These are phyloP conservation scores for Copidosoma floridanum DNA, from an alignment of 1,140 invertebrate genomes.

Conservation along the genomic window DNA sequence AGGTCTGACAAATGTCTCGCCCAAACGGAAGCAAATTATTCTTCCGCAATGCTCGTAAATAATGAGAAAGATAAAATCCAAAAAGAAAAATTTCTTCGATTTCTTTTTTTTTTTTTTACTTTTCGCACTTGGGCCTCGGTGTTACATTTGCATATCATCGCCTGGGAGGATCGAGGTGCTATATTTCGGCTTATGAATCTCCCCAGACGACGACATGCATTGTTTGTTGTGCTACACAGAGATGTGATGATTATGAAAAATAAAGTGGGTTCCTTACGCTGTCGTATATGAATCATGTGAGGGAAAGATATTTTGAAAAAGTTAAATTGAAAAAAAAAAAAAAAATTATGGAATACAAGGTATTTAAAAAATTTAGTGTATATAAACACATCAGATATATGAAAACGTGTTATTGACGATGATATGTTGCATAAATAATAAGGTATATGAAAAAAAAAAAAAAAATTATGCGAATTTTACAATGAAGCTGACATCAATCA, in stretches of 20 bases:
- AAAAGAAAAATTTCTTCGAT: no score
- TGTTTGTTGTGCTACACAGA: no score
- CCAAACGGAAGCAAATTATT: neutral
- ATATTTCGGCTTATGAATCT: no score
- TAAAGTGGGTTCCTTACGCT: constrained; percentile 12
- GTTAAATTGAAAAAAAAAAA: no score
- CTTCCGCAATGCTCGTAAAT: no score
- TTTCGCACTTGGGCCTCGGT: neutral
- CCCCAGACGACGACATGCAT: no score
- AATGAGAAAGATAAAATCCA: neutral
- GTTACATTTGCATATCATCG: neutral
- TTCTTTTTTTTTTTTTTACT: no score
- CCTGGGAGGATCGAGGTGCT: no score
- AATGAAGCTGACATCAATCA: neutral
- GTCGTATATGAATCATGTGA: no score
- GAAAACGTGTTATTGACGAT: neutral
- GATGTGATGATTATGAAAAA: neutral
- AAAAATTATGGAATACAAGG: neutral
- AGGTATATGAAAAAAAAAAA: neutral
- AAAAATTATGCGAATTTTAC: neutral
- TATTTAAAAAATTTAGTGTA: neutral
- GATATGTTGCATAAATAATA: neutral
- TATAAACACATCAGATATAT: neutral
- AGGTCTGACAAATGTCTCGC: neutral
- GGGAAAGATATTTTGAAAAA: no score